Base-by-base conservation (phyloP, 2,888 invertebrate genomes). In the Oligia latruncula region DNA sequence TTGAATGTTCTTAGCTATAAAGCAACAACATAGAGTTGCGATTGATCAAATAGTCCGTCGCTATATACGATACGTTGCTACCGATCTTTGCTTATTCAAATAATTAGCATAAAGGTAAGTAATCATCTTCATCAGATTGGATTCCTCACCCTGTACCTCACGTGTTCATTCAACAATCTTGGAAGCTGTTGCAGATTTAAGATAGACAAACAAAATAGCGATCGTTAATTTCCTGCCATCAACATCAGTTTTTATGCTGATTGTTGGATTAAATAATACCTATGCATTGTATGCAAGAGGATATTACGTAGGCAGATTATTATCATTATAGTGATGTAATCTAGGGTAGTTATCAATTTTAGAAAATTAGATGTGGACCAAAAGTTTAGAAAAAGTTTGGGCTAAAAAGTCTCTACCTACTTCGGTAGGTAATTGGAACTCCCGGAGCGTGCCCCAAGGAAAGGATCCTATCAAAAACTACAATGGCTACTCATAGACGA, bases 171-270 rank as follows among this genome's bases (percentile, higher is more conserved):
- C 8, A 35, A 52, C 6, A 64, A 40, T 71, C 49, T 71, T 71
- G 6, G 58, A 66, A 81, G 40, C 43, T n/a, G 6, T 23, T 80
- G 46, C n/a, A 80, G 70, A 64, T 70, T 66, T 58, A 17, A 35
- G 81, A 74, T 68, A 80, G 62, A 23, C n/a, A 17, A 68, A 68
- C 29, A 49, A 40, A 80, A 80, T 62, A 23, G 17, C 29, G 35
- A 75, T 75, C 4, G 2, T 68, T 52, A 4, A 68, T 82, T 68
- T 80, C 62, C 40, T 40, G 76, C 2, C 68, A 64, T 49, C 46
- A 40, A 23, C 1, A 5, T 52, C 46, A 46, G 0, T 62, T 60
- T 49, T 17, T 55, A 55, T 17, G n/a, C 29, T 55, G 15, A 75
- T 74, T 67, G 13, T 23, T 58, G 17, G 17, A 58, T 23, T 49